Percentiles rank a stretch among this genome's conserved stretches.
Conservation (phyloP, 1,140 invertebrate species). For the Trachymyrmex cornetzi region DNA sequence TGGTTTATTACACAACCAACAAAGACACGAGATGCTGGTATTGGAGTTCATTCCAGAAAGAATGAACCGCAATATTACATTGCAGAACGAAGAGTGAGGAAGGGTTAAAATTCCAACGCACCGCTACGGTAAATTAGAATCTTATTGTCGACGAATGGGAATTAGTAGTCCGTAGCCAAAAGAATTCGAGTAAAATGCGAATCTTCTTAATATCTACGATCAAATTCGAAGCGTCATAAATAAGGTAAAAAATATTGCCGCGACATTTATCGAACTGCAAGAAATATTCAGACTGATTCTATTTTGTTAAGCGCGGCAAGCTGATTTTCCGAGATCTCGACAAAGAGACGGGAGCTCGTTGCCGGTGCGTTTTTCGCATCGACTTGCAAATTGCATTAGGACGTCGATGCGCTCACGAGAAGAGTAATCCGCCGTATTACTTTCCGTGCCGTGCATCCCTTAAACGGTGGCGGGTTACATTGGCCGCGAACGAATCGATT, state of each 20-base stretch:
- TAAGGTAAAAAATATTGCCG: neutral
- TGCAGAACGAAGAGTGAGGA: neutral
- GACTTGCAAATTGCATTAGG: slow-evolving; percentile 65
- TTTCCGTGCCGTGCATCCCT: slow-evolving; percentile 52
- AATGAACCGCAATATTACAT: slow-evolving; percentile 48
- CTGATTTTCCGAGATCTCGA: slow-evolving; percentile 31
- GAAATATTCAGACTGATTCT: neutral
- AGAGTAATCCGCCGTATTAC: slow-evolving; percentile 52
- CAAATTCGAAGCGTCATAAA: neutral
- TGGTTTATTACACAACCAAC: slow-evolving; percentile 20
- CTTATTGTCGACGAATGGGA: slow-evolving; percentile 16
- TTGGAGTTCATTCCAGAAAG: slow-evolving; percentile 20
- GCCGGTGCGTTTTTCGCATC: slow-evolving; percentile 53
- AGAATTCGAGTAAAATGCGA: slow-evolving; percentile 3
- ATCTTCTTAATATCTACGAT: neutral
- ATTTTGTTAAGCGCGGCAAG: neutral
- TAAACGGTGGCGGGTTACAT: slow-evolving; percentile 73
- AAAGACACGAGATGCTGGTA: neutral
- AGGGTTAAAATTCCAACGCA: slow-evolving; percentile 30
- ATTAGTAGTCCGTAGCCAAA: neutral
- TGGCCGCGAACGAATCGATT: slow-evolving; percentile 75
- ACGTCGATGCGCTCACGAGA: slow-evolving; percentile 44
- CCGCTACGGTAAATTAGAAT: slow-evolving; percentile 21
- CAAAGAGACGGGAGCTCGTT: slow-evolving; percentile 32
- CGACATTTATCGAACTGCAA: neutral